phyloP scores from a whole-genome alignment of 35 echinoderm and acorn worm genomes.

The Anneissia japonica region DNA sequence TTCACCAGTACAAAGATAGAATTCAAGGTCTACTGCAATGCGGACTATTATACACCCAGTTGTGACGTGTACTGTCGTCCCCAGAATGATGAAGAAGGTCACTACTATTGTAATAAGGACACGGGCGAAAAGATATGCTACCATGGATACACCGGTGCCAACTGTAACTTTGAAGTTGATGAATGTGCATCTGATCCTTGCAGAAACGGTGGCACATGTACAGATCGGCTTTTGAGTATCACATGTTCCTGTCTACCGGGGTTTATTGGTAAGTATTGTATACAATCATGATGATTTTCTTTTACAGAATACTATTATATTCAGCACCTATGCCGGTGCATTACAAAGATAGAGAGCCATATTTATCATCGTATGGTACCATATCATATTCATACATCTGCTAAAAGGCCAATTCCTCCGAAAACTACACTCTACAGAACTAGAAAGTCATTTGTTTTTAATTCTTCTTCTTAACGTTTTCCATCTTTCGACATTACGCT shows the following conservation, averaged over 20 bases:
- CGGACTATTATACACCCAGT: slow-evolving; percentile 10
- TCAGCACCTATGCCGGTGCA: too few relatives aligned
- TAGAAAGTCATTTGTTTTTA: too few relatives aligned
- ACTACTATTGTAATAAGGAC: slow-evolving; percentile 19
- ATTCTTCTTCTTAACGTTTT: too few relatives aligned
- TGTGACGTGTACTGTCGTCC: slow-evolving; percentile 27
- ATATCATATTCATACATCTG: too few relatives aligned
- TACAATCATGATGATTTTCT: too few relatives aligned
- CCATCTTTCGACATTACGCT: too few relatives aligned
- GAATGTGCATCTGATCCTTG: neutral
- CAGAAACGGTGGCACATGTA: neutral
- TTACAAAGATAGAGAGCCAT: too few relatives aligned
- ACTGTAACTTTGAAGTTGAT: slow-evolving; percentile 15
- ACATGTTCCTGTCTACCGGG: neutral
- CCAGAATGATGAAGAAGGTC: slow-evolving; percentile 1
- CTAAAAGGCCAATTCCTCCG: too few relatives aligned
- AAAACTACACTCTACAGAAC: too few relatives aligned
- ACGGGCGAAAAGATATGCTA: slow-evolving; percentile 33
- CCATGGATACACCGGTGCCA: slow-evolving; percentile 14
- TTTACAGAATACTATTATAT: too few relatives aligned
- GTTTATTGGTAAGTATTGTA: neutral
- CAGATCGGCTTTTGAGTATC: neutral
- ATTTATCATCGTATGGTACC: too few relatives aligned
- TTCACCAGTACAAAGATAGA: neutral
- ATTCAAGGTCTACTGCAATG: slow-evolving; percentile 27